Conservation (phyloP, 2,888 invertebrate genomes). For the Stenodema calcarata region DNA sequence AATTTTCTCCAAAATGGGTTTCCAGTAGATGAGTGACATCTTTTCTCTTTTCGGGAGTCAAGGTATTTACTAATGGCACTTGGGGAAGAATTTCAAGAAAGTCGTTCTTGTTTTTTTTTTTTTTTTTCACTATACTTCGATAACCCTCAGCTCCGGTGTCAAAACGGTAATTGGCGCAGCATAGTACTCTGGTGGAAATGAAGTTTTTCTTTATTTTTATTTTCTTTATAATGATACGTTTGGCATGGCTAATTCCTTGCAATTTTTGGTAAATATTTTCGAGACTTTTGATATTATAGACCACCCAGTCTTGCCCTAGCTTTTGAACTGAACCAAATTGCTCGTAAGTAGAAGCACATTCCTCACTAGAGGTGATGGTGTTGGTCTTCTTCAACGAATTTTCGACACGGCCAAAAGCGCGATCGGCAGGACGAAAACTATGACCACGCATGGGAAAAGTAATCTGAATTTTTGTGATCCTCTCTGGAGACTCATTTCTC, state of each 20-base stretch:
- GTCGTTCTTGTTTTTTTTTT: no score
- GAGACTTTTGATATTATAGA: no score
- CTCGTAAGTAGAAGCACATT: not conserved
- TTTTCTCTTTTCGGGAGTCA: no score
- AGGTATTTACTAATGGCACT: no score
- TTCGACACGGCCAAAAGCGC: constrained; percentile 28
- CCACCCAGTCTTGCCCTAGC: constrained; percentile 31
- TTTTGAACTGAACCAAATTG: constrained; percentile 15
- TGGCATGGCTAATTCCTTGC: no score
- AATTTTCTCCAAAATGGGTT: no score
- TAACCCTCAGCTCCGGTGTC: not conserved
- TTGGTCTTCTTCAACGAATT: constrained; percentile 1
- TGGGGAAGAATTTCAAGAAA: no score
- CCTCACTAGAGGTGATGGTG: not conserved
- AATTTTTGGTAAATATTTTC: no score
- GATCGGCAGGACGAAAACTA: constrained; percentile 29
- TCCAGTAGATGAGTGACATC: no score
- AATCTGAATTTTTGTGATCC: constrained; percentile 6
- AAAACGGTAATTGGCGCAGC: not conserved
- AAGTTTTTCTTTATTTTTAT: no score
- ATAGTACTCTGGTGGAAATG: not conserved
- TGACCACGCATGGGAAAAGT: constrained; percentile 39
- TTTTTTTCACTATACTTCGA: not conserved
- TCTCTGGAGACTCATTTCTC: constrained; percentile 23
- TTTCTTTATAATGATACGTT: no score